A percentile compares a stretch with the other conserved stretches of the same genome.
Evolutionary conservation across 2,113 vertebrate genomes (phyloP).

Genomic region (Cardinalis cardinalis): DNA sequence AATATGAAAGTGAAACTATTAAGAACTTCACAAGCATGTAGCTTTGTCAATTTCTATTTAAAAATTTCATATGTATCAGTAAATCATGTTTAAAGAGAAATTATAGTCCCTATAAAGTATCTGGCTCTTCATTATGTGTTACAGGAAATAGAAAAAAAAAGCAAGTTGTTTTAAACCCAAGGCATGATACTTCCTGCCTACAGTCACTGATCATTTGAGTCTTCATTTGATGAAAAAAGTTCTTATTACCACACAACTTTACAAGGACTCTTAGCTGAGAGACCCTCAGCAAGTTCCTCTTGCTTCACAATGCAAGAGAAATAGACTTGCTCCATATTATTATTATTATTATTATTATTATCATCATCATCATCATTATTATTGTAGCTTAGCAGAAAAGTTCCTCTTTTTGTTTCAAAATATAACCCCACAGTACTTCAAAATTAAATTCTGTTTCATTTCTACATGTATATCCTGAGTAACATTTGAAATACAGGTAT

Average conservation of each 20-base stretch:
- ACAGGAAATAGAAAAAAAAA: background rate
- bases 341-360: background rate
- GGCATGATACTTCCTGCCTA: background rate
- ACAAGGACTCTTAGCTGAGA: background rate
- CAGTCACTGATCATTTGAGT: background rate
- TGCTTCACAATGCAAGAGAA: background rate
- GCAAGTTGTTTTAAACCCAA: background rate
- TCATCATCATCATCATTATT: background rate
- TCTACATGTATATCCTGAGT: background rate
- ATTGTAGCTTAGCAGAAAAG: background rate
- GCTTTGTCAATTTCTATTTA: background rate
- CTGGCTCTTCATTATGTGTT: background rate
- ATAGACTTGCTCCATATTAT: background rate
- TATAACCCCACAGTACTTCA: background rate
- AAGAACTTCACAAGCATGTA: background rate
- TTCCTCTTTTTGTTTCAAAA: background rate
- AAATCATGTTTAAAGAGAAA: background rate
- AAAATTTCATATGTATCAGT: background rate
- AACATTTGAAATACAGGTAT: background rate
- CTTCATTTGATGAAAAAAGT: background rate
- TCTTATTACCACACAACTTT: background rate
- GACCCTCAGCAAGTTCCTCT: no score
- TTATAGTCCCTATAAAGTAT: background rate
- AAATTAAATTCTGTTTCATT: background rate
- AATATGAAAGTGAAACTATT: conserved; percentile 15